Evolutionary conservation across 2,113 vertebrate genomes (phyloP), one percentile per base, ranked within the genome.

Genomic region (Cyphomyrus discorhynchus): DNA sequence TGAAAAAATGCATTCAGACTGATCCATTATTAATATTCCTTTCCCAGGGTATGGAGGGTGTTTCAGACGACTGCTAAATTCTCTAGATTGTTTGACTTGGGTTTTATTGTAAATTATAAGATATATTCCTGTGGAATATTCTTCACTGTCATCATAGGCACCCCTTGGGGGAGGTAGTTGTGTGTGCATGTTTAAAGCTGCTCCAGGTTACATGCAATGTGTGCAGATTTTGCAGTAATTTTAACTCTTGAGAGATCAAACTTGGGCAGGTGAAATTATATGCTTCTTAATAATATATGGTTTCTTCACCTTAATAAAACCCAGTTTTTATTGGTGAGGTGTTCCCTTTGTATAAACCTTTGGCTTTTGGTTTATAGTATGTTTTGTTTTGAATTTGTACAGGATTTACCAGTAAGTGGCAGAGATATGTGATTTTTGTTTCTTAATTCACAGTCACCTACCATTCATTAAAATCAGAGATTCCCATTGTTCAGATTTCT

Each of bases 281-380:
- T 86, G 45, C 17, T 84, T 50, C 24, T 86, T 13, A 19, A 89
- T 45, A 42, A 19, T 15, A 82, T 42, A 70, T 8, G 77, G 45
- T 39, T 49, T 47, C 70, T 88, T 70, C 19, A 77, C 53, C 46
- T 82, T 89, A 89, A 89, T 80, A 31, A 49, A 80, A 52, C 47
- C 70, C 27, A 53, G 53, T 89, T 39, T 58, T 58, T 88, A 47
- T 39, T 56, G 6, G 21, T 80, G 17, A 19, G 5, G 74, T 19
- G 74, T 80, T 17, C 35, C 39, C 35, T 82, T 8, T 13, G 17
- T 39, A 49, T 19, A 52, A 42, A 52, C 0, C 7, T 21, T n/a
- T 80, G n/a, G 85, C 11, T 82, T 13, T n/a, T 39, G 17, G 1
- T 89, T 42, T 31, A 46, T 31, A 52, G 15, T 46, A n/a, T 85